These are phyloP conservation scores for Cotesia glomerata DNA, from an alignment of 1,140 invertebrate genomes.

Conservation along the genomic window DNA sequence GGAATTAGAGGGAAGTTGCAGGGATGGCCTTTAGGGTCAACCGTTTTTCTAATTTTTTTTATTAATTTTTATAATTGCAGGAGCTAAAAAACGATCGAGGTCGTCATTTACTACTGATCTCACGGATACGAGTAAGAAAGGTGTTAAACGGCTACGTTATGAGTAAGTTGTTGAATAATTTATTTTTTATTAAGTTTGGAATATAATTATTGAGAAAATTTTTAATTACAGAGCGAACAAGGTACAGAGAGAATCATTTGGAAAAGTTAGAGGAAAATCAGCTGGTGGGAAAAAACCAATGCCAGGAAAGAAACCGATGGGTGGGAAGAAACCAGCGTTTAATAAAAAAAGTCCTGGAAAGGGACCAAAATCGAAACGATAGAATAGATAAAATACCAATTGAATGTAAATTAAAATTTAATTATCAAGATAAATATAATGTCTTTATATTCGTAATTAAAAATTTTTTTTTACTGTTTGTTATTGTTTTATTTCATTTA, in stretches of 20 bases:
- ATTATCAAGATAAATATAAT: slow-evolving; percentile 37
- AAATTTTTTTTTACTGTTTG: slow-evolving; percentile 37
- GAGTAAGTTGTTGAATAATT: slow-evolving; percentile 16
- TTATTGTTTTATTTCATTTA: slow-evolving; percentile 38
- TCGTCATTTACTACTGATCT: slow-evolving; percentile 74
- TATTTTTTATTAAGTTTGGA: slow-evolving; percentile 18
- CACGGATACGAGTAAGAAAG: slow-evolving; percentile 73
- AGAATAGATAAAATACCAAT: slow-evolving; percentile 16
- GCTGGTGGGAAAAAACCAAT: background rate
- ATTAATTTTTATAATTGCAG: slow-evolving; percentile 37
- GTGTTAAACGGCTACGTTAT: slow-evolving; percentile 74
- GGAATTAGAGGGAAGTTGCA: no score
- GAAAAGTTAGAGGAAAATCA: slow-evolving; percentile 33
- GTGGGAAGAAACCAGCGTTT: slow-evolving; percentile 10
- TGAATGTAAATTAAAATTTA: slow-evolving; percentile 1
- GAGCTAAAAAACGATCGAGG: slow-evolving; percentile 46
- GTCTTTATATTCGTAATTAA: background rate
- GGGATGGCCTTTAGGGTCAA: no score
- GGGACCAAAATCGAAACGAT: background rate
- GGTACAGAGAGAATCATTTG: slow-evolving; percentile 46
- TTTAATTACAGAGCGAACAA: slow-evolving; percentile 47
- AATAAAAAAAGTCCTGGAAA: no score
- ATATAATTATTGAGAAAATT: slow-evolving; percentile 18
- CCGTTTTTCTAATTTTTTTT: no score
- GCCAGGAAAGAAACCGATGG: background rate